Evolutionary conservation across 2,888 invertebrate species (phyloP).

Genomic region (Microctonus aethiopoides): DNA sequence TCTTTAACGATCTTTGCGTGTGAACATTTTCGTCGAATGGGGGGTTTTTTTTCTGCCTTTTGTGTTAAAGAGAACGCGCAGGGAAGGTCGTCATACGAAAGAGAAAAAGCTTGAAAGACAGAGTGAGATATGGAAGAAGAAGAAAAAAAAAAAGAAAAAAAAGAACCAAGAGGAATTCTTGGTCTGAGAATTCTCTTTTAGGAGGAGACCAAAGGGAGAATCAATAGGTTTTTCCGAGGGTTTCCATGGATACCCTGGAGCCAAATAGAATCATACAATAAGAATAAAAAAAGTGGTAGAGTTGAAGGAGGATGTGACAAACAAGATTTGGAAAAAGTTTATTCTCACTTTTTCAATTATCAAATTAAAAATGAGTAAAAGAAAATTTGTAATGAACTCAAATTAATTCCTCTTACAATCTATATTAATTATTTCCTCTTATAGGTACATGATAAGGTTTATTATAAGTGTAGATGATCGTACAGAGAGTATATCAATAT

Average conservation of each 20-base stretch:
- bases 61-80: constrained; percentile 32
- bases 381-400: background rate
- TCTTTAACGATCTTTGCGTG: constrained; percentile 61
- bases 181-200: constrained; percentile 60
- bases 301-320: constrained; percentile 47
- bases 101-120: constrained; percentile 38
- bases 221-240: constrained; percentile 67
- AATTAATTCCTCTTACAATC: background rate
- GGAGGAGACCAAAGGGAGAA: constrained; percentile 64
- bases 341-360: constrained; percentile 44
- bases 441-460: too few species aligned
- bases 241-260: constrained; percentile 66
- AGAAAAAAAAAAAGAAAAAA: constrained; percentile 33
- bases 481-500: constrained; percentile 44
- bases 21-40: constrained; percentile 43
- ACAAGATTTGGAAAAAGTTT: constrained; percentile 60
- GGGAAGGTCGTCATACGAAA: constrained; percentile 12
- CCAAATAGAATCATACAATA: constrained; percentile 54
- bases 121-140: constrained; percentile 27
- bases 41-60: constrained; percentile 21
- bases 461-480: too few species aligned
- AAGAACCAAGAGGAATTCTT: constrained; percentile 55
- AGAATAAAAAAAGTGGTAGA: constrained; percentile 52
- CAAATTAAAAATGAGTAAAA: background rate
- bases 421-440: too few species aligned